A percentile compares a stretch with the other conserved stretches of the same genome.
These are phyloP conservation scores for Lepilemur ruficaudatus DNA, from an alignment of 2,797 vertebrate species.

Conservation along the genomic window DNA sequence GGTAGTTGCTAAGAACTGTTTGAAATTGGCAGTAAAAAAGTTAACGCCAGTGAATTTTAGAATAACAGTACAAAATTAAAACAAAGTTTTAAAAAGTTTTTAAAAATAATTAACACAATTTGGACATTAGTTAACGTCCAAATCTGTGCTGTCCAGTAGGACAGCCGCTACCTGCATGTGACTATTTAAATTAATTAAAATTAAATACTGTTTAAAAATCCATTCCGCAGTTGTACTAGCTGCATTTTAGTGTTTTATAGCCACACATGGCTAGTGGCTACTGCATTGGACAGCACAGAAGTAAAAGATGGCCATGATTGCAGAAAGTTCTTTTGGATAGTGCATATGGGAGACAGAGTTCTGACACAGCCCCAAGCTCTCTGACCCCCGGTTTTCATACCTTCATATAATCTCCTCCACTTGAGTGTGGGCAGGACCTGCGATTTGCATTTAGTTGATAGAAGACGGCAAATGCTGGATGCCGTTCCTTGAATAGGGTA, in stretches of 20 bases:
- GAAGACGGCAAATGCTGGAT: background rate
- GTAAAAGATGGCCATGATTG: background rate
- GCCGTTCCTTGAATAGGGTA: background rate
- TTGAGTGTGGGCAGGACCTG: background rate
- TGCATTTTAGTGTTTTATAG: background rate
- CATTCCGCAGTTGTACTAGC: background rate
- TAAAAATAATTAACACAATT: background rate
- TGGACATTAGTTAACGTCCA: background rate
- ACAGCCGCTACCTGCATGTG: background rate
- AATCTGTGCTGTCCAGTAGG: background rate
- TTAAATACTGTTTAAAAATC: background rate
- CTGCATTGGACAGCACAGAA: background rate
- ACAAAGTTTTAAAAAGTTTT: background rate
- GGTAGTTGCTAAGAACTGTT: background rate
- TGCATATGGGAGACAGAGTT: background rate
- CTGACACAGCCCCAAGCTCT: background rate
- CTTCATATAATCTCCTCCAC: background rate
- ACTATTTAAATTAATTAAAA: background rate
- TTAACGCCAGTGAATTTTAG: background rate
- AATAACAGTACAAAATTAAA: background rate
- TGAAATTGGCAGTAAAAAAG: constrained; percentile 20
- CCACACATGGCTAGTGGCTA: background rate
- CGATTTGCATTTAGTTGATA: background rate
- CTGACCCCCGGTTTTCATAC: background rate
- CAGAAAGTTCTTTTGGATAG: background rate